Percentiles rank a stretch among this genome's conserved stretches.
phyloP scores from a whole-genome alignment of 92 coral and sea anemone genomes.

The Meandrina meandrites region DNA sequence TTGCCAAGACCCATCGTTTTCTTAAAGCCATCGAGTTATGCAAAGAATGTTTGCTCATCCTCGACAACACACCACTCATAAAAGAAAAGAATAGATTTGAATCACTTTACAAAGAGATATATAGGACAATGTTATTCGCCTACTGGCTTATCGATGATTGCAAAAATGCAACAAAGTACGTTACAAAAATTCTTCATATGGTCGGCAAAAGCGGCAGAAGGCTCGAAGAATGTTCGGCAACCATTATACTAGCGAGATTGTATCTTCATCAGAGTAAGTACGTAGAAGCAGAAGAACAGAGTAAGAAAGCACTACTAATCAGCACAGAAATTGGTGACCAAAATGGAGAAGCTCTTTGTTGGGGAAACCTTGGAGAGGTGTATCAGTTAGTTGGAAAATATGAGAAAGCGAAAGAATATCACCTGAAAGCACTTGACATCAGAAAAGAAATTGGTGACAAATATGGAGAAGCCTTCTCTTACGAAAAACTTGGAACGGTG shows the following conservation, averaged over 20 bases:
- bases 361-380: not conserved
- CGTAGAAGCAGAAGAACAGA: not conserved
- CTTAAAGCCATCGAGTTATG: not conserved
- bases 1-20: not conserved
- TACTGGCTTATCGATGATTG: not conserved
- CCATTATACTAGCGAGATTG: not conserved
- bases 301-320: not conserved
- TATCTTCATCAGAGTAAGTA: not conserved
- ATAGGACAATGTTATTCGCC: not conserved
- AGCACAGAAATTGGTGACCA: not conserved
- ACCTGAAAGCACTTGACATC: not conserved
- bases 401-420: not conserved
- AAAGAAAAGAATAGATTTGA: too few relatives aligned
- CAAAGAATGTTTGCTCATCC: not conserved
- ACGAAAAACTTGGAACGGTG: slow-evolving; percentile 1
- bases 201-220: not conserved
- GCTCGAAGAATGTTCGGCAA: not conserved
- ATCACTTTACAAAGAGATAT: not conserved
- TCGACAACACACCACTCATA: not conserved
- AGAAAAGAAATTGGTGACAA: slow-evolving; percentile 10
- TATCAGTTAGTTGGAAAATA: not conserved
- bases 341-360: not conserved
- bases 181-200: not conserved
- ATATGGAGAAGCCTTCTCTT: not conserved
- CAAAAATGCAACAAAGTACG: not conserved